Conservation (phyloP, 2,888 invertebrate species). For the Trissoscelio sp. region DNA sequence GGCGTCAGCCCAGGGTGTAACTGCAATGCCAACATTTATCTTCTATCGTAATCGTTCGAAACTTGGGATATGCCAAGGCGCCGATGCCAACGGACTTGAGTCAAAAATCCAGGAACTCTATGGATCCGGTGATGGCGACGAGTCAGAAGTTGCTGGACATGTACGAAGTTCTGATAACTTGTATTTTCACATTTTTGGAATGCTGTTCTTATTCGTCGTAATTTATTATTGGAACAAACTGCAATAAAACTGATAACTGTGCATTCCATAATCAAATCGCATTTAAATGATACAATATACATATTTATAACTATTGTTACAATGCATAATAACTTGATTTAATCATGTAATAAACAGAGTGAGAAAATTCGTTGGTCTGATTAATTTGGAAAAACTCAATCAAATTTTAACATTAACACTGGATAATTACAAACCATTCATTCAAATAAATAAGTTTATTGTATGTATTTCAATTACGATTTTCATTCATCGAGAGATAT, state of each 20-base stretch:
- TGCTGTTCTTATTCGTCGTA: constrained; percentile 76
- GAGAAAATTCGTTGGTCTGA: too few relatives aligned
- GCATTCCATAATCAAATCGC: background rate
- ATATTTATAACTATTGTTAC: too few relatives aligned
- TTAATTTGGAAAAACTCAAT: too few relatives aligned
- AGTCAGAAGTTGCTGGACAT: constrained; percentile 90
- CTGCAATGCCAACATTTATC: constrained; percentile 99
- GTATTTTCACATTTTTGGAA: constrained; percentile 79
- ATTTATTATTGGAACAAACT: constrained; percentile 79
- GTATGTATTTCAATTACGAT: background rate
- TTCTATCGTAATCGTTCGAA: constrained; percentile 95
- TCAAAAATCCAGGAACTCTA: constrained; percentile 95
- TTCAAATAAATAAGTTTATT: too few relatives aligned
- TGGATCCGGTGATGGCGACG: constrained; percentile 86
- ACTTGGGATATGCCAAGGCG: constrained; percentile 94
- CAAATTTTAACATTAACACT: too few relatives aligned
- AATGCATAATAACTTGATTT: too few relatives aligned
- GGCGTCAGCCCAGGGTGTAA: constrained; percentile 94
- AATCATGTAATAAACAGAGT: too few relatives aligned
- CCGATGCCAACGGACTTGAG: constrained; percentile 92
- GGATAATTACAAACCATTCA: too few relatives aligned
- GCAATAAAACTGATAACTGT: constrained; percentile 62
- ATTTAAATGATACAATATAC: background rate
- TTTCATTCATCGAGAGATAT: background rate
- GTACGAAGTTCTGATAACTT: constrained; percentile 85